Evolutionary conservation across 2,797 vertebrate genomes (phyloP), one percentile per base, ranked within the genome.

Genomic region (Lacerta viridis): DNA sequence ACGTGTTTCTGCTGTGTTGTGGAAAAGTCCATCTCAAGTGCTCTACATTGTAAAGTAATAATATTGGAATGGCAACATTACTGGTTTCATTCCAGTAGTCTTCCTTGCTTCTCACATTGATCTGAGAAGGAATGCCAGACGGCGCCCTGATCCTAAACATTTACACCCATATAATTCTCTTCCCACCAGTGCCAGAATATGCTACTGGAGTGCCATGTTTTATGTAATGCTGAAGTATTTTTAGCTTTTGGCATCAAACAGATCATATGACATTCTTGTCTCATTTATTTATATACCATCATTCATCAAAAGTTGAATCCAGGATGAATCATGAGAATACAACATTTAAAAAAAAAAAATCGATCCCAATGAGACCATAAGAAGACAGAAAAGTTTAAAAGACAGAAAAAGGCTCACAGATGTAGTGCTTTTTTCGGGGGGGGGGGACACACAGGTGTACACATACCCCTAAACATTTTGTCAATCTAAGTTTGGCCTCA

Each of bases 51-150:
- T 20, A 69, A 86, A 86, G 7, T 76, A 33, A 4, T 3, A 2
- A 33, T 33, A 33, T 87, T 66, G 27, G 75, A 33, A 18, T 77
- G 20, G 33, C 36, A 76, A 6, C 25, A 43, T 50, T 41, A 7
- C 25, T 18, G 41, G 77, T 3, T 18, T 11, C 8, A 33, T 50
- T 66, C 0, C 0, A 23, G 9, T 43, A 33, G n/a, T 17, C 23
- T 0, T 0, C 76, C 29, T 29, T 8, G 61, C 27, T 61, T 76
- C 0, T 0, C 25, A 55, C 33, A 43, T n/a, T n/a, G 17, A 80
- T 23, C 10, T 79, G 78, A 3, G 55, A 64, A 41, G 13, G 4
- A 59, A 18, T 29, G 7, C 11, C 18, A 23, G n/a, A 79, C 13
- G 41, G 8, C 17, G 18, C 27, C 41, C 5, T n/a, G 59, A 8